Base-by-base conservation (phyloP, 2,888 invertebrate genomes). In the Latrodectus elegans region DNA sequence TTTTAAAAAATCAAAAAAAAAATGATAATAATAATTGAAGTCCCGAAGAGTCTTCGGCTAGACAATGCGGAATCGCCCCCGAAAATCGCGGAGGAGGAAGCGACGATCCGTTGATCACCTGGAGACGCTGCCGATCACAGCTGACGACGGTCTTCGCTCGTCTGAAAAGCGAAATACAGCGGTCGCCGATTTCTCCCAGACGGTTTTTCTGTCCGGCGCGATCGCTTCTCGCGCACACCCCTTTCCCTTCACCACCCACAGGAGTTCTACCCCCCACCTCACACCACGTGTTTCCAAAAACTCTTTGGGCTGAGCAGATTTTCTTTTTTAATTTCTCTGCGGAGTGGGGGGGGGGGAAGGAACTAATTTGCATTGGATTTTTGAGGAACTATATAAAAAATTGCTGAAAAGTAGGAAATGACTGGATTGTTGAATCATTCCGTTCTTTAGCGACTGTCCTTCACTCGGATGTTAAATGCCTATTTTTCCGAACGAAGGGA, bases 191-290 rank as follows among this genome's bases (percentile, higher is more conserved):
- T n/a, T 75, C 51, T n/a, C 60, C 55, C 49, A 53, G 82, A 71
- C 82, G 68, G 67, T 70, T 38, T 53, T 64, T 71, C 76, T 76
- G 76, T 22, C 64, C 70, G 64, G 60, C 70, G 76, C 85, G 85
- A 64, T 73, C 74, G 70, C 49, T 74, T 55, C 79, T 75, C 70
- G 85, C 86, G 86, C 86, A 64, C 55, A 75, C 60, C 78, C 73
- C 68, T 65, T 55, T 14, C 38, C 22, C 77, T 53, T 9, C 71
- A 70, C n/a, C 70, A 49, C 68, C 71, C 26, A 67, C 14, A 6
- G 76, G 76, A 67, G 78, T n/a, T 52, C 55, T 55, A 22, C 64
- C 60, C 55, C 51, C 70, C 81, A 71, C 72, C 49, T 53, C n/a
- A n/a, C 52, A 22, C 9, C 75, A 70, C 82, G 75, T 60, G 70